Conservation (phyloP, 1,140 invertebrate species). For the Araneus ventricosus region DNA sequence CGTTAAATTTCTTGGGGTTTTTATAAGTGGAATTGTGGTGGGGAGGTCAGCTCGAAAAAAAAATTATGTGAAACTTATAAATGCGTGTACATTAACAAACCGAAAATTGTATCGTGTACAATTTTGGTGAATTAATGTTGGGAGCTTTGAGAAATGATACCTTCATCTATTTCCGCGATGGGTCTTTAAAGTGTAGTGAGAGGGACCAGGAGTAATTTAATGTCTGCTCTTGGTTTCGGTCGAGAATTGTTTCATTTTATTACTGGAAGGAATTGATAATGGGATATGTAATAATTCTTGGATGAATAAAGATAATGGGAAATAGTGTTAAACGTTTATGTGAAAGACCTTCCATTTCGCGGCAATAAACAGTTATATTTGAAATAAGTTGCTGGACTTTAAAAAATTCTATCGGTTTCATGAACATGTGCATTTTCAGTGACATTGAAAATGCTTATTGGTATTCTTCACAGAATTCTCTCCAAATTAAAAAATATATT, state of each 20-base stretch:
- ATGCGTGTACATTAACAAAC: constrained; percentile 19
- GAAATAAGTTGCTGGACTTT: too few species aligned
- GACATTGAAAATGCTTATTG: too few species aligned
- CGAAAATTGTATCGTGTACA: constrained; percentile 16
- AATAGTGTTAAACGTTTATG: background rate
- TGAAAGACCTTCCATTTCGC: too few species aligned
- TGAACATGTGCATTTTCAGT: too few species aligned
- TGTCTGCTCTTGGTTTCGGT: background rate
- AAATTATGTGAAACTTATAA: background rate
- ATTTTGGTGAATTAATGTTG: constrained; percentile 25
- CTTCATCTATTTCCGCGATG: background rate
- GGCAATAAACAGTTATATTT: too few species aligned
- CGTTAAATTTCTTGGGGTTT: background rate
- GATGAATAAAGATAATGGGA: background rate
- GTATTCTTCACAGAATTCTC: too few species aligned
- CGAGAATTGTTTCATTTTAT: background rate
- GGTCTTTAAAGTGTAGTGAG: background rate
- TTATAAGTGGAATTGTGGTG: background rate
- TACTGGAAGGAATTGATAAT: background rate
- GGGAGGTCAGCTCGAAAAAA: background rate
- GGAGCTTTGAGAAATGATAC: background rate
- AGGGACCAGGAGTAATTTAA: background rate
- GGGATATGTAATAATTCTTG: background rate
- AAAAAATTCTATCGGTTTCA: too few species aligned
- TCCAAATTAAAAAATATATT: too few species aligned